Conservation (phyloP, 2,888 invertebrate genomes). For the Sinhomidia bicolor region DNA sequence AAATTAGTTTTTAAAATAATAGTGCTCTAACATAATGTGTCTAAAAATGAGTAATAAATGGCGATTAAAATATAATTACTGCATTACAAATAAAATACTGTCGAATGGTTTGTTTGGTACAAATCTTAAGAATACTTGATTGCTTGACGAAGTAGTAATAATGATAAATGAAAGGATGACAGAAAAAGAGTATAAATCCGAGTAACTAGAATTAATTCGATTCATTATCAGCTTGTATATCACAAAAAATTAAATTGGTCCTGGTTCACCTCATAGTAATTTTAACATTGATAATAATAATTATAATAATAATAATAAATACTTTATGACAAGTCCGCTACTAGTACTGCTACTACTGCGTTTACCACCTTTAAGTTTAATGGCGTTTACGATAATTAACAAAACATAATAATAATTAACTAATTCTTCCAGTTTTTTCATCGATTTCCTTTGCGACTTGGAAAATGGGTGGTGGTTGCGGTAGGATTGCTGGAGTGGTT, state of each 20-base stretch:
- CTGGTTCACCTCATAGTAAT: background rate
- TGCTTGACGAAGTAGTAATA: background rate
- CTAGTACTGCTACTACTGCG: background rate
- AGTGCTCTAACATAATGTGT: too few relatives aligned
- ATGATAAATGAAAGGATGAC: background rate
- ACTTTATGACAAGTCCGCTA: conserved; percentile 4
- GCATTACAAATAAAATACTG: conserved; percentile 26
- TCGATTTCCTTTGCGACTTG: conserved; percentile 56
- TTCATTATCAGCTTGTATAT: conserved; percentile 61
- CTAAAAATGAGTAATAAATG: too few relatives aligned
- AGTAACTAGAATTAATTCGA: conserved; percentile 62
- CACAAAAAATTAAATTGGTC: conserved; percentile 50
- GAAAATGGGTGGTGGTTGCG: conserved; percentile 16
- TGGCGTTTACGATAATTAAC: background rate
- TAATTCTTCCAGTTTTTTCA: background rate
- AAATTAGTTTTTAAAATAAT: too few relatives aligned
- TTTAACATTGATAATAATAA: background rate
- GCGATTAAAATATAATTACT: too few relatives aligned
- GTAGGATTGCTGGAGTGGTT: background rate
- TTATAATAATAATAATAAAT: background rate
- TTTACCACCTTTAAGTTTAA: background rate
- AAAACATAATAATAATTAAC: background rate
- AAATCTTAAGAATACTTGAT: conserved; percentile 2
- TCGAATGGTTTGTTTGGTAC: conserved; percentile 48
- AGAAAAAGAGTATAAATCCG: background rate